Conservation (phyloP, 2,888 invertebrate genomes). For the Tolmerus cingulatus region DNA sequence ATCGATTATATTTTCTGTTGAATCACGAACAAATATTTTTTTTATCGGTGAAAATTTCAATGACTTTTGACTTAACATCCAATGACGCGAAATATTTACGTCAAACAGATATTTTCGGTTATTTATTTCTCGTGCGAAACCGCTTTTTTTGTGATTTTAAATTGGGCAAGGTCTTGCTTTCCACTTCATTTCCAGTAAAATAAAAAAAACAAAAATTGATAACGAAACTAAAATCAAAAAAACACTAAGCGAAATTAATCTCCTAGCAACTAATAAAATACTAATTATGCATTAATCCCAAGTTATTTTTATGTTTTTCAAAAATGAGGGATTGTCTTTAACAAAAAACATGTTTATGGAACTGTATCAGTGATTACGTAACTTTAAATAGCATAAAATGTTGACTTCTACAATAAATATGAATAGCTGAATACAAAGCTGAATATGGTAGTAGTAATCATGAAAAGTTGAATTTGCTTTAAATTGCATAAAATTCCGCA, state of each 20-base stretch:
- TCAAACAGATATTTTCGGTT: not conserved
- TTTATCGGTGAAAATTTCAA: not conserved
- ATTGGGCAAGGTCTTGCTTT: not conserved
- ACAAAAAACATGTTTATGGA: not conserved
- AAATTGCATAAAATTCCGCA: too few relatives aligned
- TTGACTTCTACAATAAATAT: too few relatives aligned
- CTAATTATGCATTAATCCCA: not conserved
- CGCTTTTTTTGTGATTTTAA: not conserved
- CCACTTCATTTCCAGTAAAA: not conserved
- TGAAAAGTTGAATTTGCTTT: too few relatives aligned
- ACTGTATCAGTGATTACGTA: not conserved
- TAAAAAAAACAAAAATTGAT: not conserved
- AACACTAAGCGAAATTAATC: not conserved
- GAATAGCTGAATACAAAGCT: too few relatives aligned
- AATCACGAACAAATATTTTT: not conserved
- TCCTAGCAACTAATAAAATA: not conserved
- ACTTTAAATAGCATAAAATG: not conserved
- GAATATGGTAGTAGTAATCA: too few relatives aligned
- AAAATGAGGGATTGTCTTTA: not conserved
- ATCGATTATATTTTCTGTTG: not conserved
- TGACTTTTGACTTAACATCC: not conserved
- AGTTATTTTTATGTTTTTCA: not conserved
- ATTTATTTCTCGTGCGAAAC: not conserved
- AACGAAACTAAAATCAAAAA: not conserved
- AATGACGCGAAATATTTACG: not conserved